phyloP scores from a whole-genome alignment of 2,797 vertebrate species.

The Cyclopterus lumpus region DNA sequence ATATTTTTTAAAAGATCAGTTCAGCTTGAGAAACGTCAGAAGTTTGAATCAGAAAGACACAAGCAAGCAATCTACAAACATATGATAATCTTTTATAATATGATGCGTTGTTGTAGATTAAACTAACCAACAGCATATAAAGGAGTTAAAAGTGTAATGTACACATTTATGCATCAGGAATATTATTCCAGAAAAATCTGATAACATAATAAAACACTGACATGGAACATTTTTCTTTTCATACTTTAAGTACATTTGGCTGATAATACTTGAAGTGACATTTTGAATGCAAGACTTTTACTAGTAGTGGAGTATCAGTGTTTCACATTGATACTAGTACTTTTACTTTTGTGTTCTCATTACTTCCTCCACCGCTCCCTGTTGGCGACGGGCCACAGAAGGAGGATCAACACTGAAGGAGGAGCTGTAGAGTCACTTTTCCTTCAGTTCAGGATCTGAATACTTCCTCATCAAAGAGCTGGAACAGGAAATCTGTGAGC shows the following conservation, averaged over 20 bases:
- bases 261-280: neutral
- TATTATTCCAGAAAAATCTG: neutral
- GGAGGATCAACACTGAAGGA: slow-evolving; percentile 13
- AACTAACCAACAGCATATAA: neutral
- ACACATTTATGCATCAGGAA: too few species aligned
- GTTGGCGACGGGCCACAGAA: neutral
- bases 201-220: neutral
- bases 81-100: too few species aligned
- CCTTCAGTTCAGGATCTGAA: too few species aligned
- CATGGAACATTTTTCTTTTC: too few species aligned
- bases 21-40: neutral
- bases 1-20: neutral
- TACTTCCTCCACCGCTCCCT: neutral
- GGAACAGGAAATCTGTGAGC: slow-evolving; percentile 3
- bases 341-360: neutral
- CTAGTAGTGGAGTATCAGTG: neutral
- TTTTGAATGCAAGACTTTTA: neutral
- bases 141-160: neutral
- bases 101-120: too few species aligned
- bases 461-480: slow-evolving; percentile 4
- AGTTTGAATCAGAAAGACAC: neutral
- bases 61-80: too few species aligned
- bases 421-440: too few species aligned
- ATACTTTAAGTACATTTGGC: too few species aligned
- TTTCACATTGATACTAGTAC: neutral